These are phyloP conservation scores for Ramphastos sulfuratus DNA, from an alignment of 2,113 vertebrate genomes.

Conservation along the genomic window DNA sequence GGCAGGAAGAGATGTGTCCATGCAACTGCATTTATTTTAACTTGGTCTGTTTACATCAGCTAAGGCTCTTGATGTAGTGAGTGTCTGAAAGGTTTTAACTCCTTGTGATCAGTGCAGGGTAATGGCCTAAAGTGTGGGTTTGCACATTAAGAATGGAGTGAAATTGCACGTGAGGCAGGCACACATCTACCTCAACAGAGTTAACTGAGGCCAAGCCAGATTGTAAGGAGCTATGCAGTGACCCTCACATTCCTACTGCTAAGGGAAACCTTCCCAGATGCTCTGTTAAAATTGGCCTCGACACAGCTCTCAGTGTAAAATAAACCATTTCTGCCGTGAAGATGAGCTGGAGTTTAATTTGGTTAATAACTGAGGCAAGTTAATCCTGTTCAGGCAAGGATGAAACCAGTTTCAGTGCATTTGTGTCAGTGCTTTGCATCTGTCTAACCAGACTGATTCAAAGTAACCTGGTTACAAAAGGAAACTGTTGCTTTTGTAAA, in stretches of 20 bases:
- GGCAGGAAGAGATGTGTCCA: background rate
- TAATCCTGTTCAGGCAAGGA: conserved; percentile 52
- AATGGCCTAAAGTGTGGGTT: background rate
- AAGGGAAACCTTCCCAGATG: background rate
- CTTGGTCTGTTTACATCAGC: background rate
- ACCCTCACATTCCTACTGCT: background rate
- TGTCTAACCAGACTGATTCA: background rate
- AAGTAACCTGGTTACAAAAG: background rate
- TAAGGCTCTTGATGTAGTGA: background rate
- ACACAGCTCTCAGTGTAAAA: background rate
- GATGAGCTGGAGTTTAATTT: conserved; percentile 42
- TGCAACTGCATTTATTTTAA: background rate
- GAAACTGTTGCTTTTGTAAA: background rate
- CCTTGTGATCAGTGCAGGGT: background rate
- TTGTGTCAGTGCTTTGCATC: conserved; percentile 42
- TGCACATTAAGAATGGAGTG: background rate
- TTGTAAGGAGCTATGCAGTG: background rate
- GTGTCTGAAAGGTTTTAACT: background rate
- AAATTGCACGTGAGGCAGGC: background rate
- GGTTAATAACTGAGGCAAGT: conserved; percentile 44
- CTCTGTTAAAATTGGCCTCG: background rate
- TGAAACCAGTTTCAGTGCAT: conserved; percentile 46
- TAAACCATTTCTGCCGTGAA: conserved; percentile 11
- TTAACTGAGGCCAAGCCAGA: background rate
- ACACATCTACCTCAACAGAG: background rate